Percentiles rank a stretch among this genome's conserved stretches.
Conservation (phyloP, 2,797 vertebrate genomes). For the Scyliorhinus canicula region DNA sequence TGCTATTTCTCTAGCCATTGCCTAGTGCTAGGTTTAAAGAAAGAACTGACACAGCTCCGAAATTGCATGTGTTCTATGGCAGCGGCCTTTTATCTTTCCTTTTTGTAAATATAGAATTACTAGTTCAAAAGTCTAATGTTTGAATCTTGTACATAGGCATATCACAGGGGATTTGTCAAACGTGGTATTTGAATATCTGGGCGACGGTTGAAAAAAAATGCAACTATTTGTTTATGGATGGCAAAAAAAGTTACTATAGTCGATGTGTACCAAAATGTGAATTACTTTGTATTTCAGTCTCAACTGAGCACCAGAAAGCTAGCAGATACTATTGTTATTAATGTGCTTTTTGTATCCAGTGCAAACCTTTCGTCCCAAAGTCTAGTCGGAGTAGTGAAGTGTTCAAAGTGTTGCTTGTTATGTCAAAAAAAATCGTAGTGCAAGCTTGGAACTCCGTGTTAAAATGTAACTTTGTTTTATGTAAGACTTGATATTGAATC, state of each 20-base stretch:
- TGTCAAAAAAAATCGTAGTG: conserved; percentile 98
- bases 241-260: conserved; percentile 95
- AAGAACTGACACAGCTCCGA: conserved; percentile 70
- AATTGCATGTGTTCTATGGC: conserved; percentile 76
- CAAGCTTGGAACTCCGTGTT: conserved; percentile 98
- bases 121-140: conserved; percentile 90
- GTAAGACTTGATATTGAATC: conserved; percentile 95
- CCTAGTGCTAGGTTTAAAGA: conserved; percentile 65
- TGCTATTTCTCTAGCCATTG: conserved; percentile 61
- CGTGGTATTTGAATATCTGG: conserved; percentile 95
- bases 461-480: conserved; percentile 94
- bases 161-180: conserved; percentile 86
- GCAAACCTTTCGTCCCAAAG: conserved; percentile 96
- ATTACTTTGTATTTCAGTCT: conserved; percentile 99
- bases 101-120: conserved; percentile 90
- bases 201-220: conserved; percentile 72
- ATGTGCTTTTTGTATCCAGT: conserved; percentile 99
- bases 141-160: conserved; percentile 97
- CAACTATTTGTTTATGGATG: conserved; percentile 91
- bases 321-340: conserved; percentile 98
- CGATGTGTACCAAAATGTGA: conserved; percentile 99
- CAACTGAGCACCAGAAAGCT: conserved; percentile 76
- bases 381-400: conserved; percentile 99
- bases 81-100: conserved; percentile 57
- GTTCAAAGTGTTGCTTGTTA: conserved; percentile 90